These are phyloP conservation scores for Thamnaconus septentrionalis DNA, from an alignment of 2,113 vertebrate genomes.

Conservation along the genomic window DNA sequence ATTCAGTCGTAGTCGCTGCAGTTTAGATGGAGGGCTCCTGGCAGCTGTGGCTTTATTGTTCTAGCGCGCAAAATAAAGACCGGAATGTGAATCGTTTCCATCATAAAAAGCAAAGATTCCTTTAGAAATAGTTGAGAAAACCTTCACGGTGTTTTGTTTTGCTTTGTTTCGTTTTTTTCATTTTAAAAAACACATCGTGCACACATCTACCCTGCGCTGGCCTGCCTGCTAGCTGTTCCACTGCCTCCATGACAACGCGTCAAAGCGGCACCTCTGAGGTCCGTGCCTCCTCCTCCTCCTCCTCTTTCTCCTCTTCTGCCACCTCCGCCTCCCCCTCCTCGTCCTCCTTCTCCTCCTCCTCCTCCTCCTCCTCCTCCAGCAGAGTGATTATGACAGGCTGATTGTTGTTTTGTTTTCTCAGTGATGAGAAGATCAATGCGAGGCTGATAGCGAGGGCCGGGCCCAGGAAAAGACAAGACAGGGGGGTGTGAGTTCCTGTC, in stretches of 20 bases:
- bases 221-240: slow-evolving; percentile 21
- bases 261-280: slow-evolving; percentile 47
- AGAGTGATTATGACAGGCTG: slow-evolving; percentile 70
- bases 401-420: slow-evolving; percentile 72
- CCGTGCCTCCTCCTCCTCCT: slow-evolving; percentile 25
- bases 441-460: slow-evolving; percentile 52
- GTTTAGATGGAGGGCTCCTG: slow-evolving; percentile 40
- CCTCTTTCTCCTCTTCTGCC: too few relatives aligned
- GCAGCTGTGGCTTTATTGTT: slow-evolving; percentile 60
- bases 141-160: slow-evolving; percentile 18
- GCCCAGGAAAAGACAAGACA: slow-evolving; percentile 37
- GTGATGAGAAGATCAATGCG: slow-evolving; percentile 64
- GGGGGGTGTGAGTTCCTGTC: not conserved
- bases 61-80: slow-evolving; percentile 49
- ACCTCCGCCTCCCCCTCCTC: not conserved
- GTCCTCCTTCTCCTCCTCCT: not conserved
- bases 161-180: slow-evolving; percentile 11
- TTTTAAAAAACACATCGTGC: slow-evolving; percentile 38
- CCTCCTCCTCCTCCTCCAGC: slow-evolving; percentile 34
- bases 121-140: slow-evolving; percentile 46
- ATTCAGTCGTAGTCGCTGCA: slow-evolving; percentile 48
- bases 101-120: slow-evolving; percentile 50
- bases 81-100: slow-evolving; percentile 49
- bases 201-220: slow-evolving; percentile 19
- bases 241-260: slow-evolving; percentile 35